Conservation (phyloP, 1,140 invertebrate species). For the Panulirus ornatus region DNA sequence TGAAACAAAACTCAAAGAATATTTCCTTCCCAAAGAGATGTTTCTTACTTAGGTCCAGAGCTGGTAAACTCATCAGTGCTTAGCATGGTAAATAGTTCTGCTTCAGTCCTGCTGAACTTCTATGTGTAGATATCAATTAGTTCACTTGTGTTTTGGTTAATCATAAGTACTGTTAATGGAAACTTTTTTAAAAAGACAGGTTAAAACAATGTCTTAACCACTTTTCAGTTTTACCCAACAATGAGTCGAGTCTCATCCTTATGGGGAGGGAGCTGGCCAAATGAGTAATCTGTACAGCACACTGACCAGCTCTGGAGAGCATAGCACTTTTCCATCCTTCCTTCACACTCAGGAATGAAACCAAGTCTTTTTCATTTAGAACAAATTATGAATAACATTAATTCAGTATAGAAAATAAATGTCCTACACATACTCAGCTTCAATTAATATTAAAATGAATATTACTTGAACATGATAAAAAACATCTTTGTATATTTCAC, state of each 20-base stretch:
- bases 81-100: constrained; percentile 65
- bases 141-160: constrained; percentile 6
- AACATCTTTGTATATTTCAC: neutral
- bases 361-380: constrained; percentile 23
- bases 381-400: constrained; percentile 1
- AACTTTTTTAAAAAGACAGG: constrained; percentile 14
- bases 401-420: neutral
- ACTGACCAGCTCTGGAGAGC: constrained; percentile 20
- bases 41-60: constrained; percentile 64
- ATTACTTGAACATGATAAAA: neutral
- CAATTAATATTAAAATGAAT: neutral
- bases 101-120: constrained; percentile 9
- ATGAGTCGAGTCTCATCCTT: neutral
- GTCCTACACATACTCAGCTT: neutral
- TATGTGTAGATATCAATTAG: constrained; percentile 23
- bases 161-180: constrained; percentile 13
- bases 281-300: constrained; percentile 4
- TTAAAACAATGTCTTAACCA: neutral
- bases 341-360: constrained; percentile 2
- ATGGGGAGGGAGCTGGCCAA: neutral
- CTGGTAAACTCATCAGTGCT: constrained; percentile 44
- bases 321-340: constrained; percentile 22
- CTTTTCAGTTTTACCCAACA: constrained; percentile 27
- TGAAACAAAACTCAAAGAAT: constrained; percentile 13
- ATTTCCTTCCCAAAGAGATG: constrained; percentile 54